Evolutionary conservation across 2,888 invertebrate species (phyloP).

Genomic region (Drosophila robusta): DNA sequence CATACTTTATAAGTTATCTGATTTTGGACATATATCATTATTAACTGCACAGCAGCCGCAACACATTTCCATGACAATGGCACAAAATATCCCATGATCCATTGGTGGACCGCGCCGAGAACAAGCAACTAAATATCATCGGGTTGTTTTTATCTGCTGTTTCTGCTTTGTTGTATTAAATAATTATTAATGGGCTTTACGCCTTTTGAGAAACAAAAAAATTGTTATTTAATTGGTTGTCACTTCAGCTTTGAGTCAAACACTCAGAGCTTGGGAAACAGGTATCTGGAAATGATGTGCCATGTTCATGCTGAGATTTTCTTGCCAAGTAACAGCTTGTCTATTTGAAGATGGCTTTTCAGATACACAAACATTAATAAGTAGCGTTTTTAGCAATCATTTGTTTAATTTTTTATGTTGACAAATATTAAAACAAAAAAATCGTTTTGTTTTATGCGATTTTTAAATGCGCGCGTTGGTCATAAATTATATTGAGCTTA

Average conservation of each 20-base stretch:
- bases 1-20: constrained; percentile 52
- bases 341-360: constrained; percentile 6
- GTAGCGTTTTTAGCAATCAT: constrained; percentile 20
- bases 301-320: constrained; percentile 43
- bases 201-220: constrained; percentile 52
- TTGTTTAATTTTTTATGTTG: constrained; percentile 22
- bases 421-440: constrained; percentile 19
- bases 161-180: constrained; percentile 27
- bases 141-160: constrained; percentile 12
- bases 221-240: constrained; percentile 76
- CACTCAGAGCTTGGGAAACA: constrained; percentile 35
- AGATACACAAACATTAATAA: constrained; percentile 17
- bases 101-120: constrained; percentile 58
- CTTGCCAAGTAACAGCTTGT: not conserved
- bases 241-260: constrained; percentile 64
- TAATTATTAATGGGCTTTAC: constrained; percentile 68
- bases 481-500: constrained; percentile 26
- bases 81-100: constrained; percentile 49
- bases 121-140: constrained; percentile 58
- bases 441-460: constrained; percentile 3
- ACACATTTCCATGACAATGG: constrained; percentile 67
- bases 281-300: constrained; percentile 29
- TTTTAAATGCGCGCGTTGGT: constrained; percentile 3
- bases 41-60: constrained; percentile 57
- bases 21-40: constrained; percentile 75